Evolutionary conservation across 2,888 invertebrate species (phyloP).

Genomic region (Leptothorax acervorum): DNA sequence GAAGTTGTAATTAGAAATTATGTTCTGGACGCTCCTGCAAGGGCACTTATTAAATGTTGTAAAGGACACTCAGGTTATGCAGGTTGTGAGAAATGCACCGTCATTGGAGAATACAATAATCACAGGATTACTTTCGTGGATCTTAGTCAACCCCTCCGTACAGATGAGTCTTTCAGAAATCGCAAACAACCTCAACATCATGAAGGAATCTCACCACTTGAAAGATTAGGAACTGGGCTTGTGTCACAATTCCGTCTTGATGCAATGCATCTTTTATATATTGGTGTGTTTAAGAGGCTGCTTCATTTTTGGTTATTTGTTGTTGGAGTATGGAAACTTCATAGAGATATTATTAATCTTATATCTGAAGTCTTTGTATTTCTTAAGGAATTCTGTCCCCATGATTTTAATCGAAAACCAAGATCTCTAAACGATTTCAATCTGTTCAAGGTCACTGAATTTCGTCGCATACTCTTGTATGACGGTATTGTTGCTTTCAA

Average conservation of each 20-base stretch:
- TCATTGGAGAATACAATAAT: neutral
- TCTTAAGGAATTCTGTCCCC: neutral
- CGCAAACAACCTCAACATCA: neutral
- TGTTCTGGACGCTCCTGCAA: neutral
- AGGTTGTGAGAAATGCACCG: neutral
- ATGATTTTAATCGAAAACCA: constrained; percentile 1
- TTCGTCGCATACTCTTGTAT: constrained; percentile 1
- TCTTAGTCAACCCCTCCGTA: neutral
- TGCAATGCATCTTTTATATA: neutral
- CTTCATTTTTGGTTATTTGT: neutral
- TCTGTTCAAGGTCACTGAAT: neutral
- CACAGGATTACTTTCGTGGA: neutral
- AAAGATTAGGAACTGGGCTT: neutral
- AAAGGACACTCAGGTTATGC: neutral
- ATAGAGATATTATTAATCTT: neutral
- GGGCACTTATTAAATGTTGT: neutral
- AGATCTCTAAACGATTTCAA: neutral
- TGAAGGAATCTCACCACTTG: neutral
- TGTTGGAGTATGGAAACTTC: neutral
- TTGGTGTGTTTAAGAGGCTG: neutral
- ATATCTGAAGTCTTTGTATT: constrained; percentile 3
- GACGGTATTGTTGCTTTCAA: constrained; percentile 5
- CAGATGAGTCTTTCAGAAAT: neutral
- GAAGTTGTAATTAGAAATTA: constrained; percentile 1
- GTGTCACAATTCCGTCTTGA: neutral